These are phyloP conservation scores for Lepidurus arcticus DNA, from an alignment of 1,140 invertebrate species.

Conservation along the genomic window DNA sequence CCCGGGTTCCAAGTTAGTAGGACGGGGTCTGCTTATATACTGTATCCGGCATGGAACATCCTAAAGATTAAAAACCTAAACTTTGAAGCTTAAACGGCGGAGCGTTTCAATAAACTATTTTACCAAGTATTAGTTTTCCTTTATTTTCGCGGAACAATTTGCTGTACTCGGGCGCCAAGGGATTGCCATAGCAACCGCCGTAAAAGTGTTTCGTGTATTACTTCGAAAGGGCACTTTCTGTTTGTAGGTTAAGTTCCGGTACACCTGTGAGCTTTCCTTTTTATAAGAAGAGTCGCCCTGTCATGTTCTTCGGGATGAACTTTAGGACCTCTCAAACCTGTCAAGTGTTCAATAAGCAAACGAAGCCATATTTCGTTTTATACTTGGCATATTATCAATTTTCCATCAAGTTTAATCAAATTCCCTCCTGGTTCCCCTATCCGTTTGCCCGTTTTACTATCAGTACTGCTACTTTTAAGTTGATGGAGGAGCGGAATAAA, in stretches of 20 bases:
- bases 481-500: no score
- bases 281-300: neutral
- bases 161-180: neutral
- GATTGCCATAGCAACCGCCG: neutral
- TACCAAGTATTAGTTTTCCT: neutral
- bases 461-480: no score
- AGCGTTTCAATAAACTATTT: neutral
- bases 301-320: neutral
- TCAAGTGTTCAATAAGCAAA: slow-evolving; percentile 18
- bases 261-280: slow-evolving; percentile 1
- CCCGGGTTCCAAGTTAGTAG: no score
- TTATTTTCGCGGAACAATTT: neutral
- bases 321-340: slow-evolving; percentile 1
- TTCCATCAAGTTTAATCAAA: neutral
- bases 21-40: no score
- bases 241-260: neutral
- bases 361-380: neutral
- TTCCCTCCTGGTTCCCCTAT: neutral
- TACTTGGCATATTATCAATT: neutral
- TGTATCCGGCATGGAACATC: no score
- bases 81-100: neutral
- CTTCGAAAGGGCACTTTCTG: neutral
- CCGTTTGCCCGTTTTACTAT: no score
- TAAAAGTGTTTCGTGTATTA: neutral
- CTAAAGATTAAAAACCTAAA: neutral